phyloP scores from a whole-genome alignment of 2,797 vertebrate genomes.

The Amphiprion clarkii region DNA sequence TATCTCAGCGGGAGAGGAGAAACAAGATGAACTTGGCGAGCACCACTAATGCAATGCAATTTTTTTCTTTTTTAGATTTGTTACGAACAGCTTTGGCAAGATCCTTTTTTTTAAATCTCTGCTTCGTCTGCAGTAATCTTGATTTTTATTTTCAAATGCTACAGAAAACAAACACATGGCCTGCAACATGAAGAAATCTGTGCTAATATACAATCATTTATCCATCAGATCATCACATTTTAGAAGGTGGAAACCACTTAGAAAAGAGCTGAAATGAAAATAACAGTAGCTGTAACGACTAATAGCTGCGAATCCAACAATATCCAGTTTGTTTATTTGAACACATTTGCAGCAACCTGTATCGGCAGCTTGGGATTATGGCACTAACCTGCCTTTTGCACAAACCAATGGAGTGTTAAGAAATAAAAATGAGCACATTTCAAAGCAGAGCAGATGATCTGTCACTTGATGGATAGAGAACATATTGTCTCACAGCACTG shows the following conservation, averaged over 20 bases:
- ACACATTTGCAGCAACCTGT: no score
- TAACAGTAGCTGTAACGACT: no score
- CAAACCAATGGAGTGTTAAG: background rate
- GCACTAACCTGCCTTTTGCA: no score
- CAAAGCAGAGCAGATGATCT: background rate
- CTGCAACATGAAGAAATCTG: background rate
- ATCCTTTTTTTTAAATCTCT: background rate
- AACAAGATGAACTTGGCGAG: slow-evolving; percentile 5
- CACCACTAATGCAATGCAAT: slow-evolving; percentile 6
- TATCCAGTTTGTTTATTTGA: no score
- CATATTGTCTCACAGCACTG: background rate
- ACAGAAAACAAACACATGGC: background rate
- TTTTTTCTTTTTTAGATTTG: background rate
- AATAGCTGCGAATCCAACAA: no score
- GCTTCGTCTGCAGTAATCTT: background rate
- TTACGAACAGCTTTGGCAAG: background rate
- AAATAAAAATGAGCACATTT: background rate
- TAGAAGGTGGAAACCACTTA: no score
- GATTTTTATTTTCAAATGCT: no score
- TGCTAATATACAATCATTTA: no score
- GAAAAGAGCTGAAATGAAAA: no score
- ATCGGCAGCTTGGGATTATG: no score
- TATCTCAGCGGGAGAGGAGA: slow-evolving; percentile 14
- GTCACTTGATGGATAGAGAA: background rate
- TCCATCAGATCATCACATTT: no score